phyloP scores from a whole-genome alignment of 2,113 vertebrate species.

The Paraplagusia blochii region DNA sequence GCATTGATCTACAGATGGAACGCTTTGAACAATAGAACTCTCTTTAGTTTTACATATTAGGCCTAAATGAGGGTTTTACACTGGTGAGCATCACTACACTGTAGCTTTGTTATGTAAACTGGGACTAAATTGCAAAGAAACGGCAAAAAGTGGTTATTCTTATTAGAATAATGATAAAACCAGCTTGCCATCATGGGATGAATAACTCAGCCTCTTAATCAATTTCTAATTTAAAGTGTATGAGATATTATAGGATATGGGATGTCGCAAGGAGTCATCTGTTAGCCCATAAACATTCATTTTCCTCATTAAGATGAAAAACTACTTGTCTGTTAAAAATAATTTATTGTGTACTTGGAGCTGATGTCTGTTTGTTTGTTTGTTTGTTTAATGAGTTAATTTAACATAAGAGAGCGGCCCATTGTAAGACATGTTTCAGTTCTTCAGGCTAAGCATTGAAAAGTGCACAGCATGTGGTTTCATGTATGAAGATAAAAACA shows the following conservation, averaged over 20 bases:
- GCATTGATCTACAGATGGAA: constrained; percentile 16
- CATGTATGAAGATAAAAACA: constrained; percentile 46
- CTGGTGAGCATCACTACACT: constrained; percentile 27
- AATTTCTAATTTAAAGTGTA: constrained; percentile 17
- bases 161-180: constrained; percentile 4
- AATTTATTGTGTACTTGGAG: no score
- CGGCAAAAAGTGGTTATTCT: constrained; percentile 13
- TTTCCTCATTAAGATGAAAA: no score
- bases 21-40: constrained; percentile 18
- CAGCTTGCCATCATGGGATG: constrained; percentile 12
- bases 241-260: constrained; percentile 10
- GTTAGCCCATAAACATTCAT: constrained; percentile 1
- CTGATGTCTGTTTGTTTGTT: no score
- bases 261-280: constrained; percentile 2
- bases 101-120: constrained; percentile 30
- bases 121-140: constrained; percentile 12
- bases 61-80: constrained; percentile 21
- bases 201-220: constrained; percentile 23
- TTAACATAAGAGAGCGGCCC: no score
- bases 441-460: constrained; percentile 26
- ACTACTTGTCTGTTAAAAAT: no score
- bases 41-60: constrained; percentile 23
- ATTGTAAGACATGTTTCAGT: constrained; percentile 31
- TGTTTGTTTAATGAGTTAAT: no score
- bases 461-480: constrained; percentile 54